Evolutionary conservation across 2,888 invertebrate genomes (phyloP).

Genomic region (Drosophila pseudotakahashii): DNA sequence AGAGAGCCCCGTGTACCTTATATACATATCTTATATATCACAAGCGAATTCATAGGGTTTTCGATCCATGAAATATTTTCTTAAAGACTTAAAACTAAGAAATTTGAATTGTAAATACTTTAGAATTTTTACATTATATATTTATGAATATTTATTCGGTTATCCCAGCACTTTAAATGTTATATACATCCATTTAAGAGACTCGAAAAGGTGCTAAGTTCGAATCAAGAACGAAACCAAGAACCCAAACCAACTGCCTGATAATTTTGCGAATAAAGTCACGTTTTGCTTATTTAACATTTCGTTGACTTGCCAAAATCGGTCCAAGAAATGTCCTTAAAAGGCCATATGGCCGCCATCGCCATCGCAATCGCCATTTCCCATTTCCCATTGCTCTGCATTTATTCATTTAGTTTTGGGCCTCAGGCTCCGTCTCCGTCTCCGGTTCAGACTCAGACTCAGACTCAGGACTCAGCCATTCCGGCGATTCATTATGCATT

Average conservation of each 20-base stretch:
- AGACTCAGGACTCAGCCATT: slow-evolving; percentile 1
- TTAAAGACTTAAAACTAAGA: too few species aligned
- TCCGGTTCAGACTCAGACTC: too few species aligned
- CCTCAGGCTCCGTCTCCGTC: too few species aligned
- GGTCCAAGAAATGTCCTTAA: slow-evolving; percentile 31
- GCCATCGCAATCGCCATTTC: too few species aligned
- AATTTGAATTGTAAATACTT: too few species aligned
- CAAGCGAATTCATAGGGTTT: neutral
- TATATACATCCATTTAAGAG: neutral
- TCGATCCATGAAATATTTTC: too few species aligned
- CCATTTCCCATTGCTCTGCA: slow-evolving; percentile 30
- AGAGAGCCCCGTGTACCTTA: neutral
- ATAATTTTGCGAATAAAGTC: slow-evolving; percentile 77
- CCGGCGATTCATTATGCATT: slow-evolving; percentile 41
- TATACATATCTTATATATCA: neutral
- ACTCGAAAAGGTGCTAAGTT: slow-evolving; percentile 30
- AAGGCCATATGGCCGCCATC: slow-evolving; percentile 49
- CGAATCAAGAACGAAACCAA: too few species aligned
- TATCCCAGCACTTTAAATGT: neutral
- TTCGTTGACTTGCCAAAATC: slow-evolving; percentile 57
- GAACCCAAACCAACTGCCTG: slow-evolving; percentile 28
- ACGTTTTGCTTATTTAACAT: slow-evolving; percentile 80
- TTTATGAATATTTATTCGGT: too few species aligned
- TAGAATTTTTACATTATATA: too few species aligned
- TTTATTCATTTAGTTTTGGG: slow-evolving; percentile 32